Conservation (phyloP, 1,140 invertebrate genomes). For the Achatina immaculata region DNA sequence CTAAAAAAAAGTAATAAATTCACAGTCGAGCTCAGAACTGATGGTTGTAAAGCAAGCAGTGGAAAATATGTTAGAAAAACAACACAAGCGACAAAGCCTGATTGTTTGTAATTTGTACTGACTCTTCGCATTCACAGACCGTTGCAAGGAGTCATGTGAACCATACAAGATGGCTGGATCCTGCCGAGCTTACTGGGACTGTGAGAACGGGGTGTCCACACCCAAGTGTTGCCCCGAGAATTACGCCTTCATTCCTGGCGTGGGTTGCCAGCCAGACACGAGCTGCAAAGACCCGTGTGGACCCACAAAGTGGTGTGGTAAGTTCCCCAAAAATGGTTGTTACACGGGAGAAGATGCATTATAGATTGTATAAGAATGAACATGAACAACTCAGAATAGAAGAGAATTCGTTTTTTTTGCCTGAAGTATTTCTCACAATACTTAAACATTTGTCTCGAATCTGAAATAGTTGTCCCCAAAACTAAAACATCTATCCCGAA, state of each 20-base stretch:
- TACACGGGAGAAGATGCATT: not conserved
- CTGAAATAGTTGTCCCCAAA: too few species aligned
- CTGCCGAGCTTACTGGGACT: slow-evolving; percentile 39
- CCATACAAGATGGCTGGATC: slow-evolving; percentile 13
- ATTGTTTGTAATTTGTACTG: too few species aligned
- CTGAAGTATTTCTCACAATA: not conserved
- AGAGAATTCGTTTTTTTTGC: not conserved
- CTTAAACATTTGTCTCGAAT: too few species aligned
- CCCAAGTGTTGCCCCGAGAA: slow-evolving; percentile 33
- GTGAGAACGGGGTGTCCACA: slow-evolving; percentile 30
- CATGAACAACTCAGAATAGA: not conserved
- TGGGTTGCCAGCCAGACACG: slow-evolving; percentile 20
- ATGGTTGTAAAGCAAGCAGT: too few species aligned
- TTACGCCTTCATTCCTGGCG: slow-evolving; percentile 27
- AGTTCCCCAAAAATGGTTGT: slow-evolving; percentile 7
- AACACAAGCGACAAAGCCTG: too few species aligned
- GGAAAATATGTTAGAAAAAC: too few species aligned
- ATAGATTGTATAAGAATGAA: not conserved
- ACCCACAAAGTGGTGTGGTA: slow-evolving; percentile 1
- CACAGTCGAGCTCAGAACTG: too few species aligned
- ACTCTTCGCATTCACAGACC: slow-evolving; percentile 27
- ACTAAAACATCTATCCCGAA: too few species aligned
- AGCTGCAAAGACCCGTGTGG: slow-evolving; percentile 19
- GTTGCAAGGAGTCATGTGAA: slow-evolving; percentile 7
- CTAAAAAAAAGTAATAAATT: too few species aligned